Evolutionary conservation across 2,797 vertebrate genomes (phyloP).

Genomic region (Cygnus olor): DNA sequence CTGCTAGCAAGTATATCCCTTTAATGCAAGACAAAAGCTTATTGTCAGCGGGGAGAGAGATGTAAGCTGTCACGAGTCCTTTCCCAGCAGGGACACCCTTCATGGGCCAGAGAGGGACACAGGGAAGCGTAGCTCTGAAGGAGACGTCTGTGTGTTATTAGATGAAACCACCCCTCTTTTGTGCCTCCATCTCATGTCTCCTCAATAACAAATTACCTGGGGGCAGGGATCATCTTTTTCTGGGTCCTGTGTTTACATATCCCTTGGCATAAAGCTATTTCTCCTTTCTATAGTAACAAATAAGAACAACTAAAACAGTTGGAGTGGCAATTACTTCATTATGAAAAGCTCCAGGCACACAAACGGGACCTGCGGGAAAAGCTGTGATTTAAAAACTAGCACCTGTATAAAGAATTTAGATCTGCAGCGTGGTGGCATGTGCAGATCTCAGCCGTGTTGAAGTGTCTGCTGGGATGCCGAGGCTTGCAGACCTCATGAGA

Average conservation of each 20-base stretch:
- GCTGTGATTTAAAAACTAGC: not conserved
- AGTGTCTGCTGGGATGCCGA: not conserved
- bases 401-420: not conserved
- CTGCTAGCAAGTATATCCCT: not conserved
- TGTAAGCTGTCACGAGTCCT: not conserved
- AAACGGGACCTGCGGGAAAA: not conserved
- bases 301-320: not conserved
- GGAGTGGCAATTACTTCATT: not conserved
- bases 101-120: not conserved
- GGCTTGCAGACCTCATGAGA: not conserved
- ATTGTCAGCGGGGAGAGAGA: rapidly evolving
- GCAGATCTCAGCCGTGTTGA: not conserved
- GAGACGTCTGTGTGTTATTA: rapidly evolving
- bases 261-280: not conserved
- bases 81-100: not conserved
- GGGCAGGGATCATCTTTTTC: too few species aligned
- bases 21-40: not conserved
- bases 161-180: not conserved
- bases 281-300: not conserved
- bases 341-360: not conserved
- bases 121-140: not conserved
- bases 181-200: not conserved
- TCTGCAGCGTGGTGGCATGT: not conserved
- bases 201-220: not conserved
- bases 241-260: not conserved